Base-by-base conservation (phyloP, 2,888 invertebrate genomes). In the Lycaena phlaeas region DNA sequence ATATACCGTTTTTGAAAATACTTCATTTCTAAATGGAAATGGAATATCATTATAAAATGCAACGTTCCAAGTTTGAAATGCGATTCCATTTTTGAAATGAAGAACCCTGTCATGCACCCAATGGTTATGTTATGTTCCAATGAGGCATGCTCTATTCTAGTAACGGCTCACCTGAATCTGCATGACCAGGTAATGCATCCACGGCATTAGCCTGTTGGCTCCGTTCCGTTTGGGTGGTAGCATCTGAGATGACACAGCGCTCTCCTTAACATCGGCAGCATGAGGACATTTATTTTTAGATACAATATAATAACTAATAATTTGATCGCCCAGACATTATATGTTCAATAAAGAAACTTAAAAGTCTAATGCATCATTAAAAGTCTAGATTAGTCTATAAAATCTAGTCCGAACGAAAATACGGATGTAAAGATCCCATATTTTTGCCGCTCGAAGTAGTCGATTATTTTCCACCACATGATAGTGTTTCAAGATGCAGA, bases 141-240 rank as follows among this genome's bases (percentile, higher is more conserved):
- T 48, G 48, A 46, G 45, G 52, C 53, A 56, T 45, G 56, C 64
- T 61, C 77, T 64, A 65, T 72, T 73, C 53, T 65, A 66, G 77
- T 59, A 77, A 71, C 70, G 66, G 64, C 82, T 82, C 81, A 84
- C 82, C 82, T 84, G 82, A 48, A 84, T 57, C 63, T 81, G 81
- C 69, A 77, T 71, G 52, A 82, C 58, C 52, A 82, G 56, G 65
- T 74, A 82, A 71, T 84, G 81, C 40, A 84, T 70, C 51, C 81
- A 81, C 49, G 82, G 81, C 53, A 84, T 63, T 43, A 82, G 59
- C 48, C 79, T 59, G 46, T 71, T 61, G 37, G 73, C 79, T 51
- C 76, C 69, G 65, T 68, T 84, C 48, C 72, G 55, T 51, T 79
- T 81, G 50, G 82, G 82, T 14, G 82, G 82, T 44, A 82, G 68